These are phyloP conservation scores for Syngnathus typhle DNA, from an alignment of 2,113 vertebrate genomes.

Conservation along the genomic window DNA sequence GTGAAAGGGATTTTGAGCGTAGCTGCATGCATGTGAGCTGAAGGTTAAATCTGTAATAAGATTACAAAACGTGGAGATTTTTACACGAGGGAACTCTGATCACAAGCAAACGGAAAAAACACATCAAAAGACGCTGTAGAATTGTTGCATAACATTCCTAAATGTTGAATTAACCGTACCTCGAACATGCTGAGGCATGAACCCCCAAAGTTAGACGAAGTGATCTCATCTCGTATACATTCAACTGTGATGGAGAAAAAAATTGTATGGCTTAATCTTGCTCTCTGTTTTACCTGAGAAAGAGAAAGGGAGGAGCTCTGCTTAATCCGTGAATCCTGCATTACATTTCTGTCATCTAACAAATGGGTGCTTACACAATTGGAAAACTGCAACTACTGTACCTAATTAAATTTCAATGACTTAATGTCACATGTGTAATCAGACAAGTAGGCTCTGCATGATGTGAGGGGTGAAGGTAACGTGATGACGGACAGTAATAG, in stretches of 20 bases:
- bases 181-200: background rate
- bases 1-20: constrained; percentile 43
- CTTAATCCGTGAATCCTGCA: background rate
- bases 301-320: constrained; percentile 10
- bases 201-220: constrained; percentile 11
- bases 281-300: constrained; percentile 16
- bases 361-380: background rate
- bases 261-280: constrained; percentile 21
- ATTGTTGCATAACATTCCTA: background rate
- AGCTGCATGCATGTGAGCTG: constrained; percentile 54
- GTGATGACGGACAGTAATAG: constrained; percentile 46
- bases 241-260: constrained; percentile 24
- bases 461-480: constrained; percentile 31
- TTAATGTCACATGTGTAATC: constrained; percentile 6
- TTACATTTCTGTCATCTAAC: background rate
- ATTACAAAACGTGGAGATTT: constrained; percentile 51
- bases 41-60: constrained; percentile 68
- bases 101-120: constrained; percentile 39
- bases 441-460: constrained; percentile 11
- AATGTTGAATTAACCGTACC: background rate
- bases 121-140: background rate
- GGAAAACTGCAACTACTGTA: background rate
- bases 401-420: background rate
- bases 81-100: constrained; percentile 33
- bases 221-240: constrained; percentile 44